Evolutionary conservation across 37 sponge, comb jelly and placozoan genomes (phyloP), one percentile per base, ranked within the genome.

Genomic region (Petrosia ficiformis): DNA sequence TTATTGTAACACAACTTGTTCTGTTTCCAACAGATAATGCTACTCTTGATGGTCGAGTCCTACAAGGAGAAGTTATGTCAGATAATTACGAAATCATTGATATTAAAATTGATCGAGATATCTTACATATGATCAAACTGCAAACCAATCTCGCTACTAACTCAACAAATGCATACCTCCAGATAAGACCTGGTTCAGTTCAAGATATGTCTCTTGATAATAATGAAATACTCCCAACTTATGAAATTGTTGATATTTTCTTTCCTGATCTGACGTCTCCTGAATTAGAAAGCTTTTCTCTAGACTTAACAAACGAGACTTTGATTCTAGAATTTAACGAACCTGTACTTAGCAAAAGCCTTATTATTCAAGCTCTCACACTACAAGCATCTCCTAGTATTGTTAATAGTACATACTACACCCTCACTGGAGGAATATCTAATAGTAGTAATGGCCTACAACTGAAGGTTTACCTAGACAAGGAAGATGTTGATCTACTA

Each of bases 311-410:
- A 19, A 59, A 75, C 58, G 89, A 77, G 0, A 68, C 77, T 0
- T 72, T 88, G 11, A 82, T 71, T 16, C 72, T 88, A 19, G 67
- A 70, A 2, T 95, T 95, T 63, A 58, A 86, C 81, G 92, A 95
- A 57, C 96, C 96, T 11, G 93, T 95, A 2, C 59, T 70, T 21
- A 61, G 70, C 5, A 57, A 64, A 29, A 71, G 86, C n/a, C 70
- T 92, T 6, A 42, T 77, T 31, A 43, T 70, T 30, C 40, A 70
- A 48, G 81, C 89, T 22, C 67, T 95, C 3, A 86, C 87, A 24
- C 73, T 95, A 39, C 96, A 95, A 68, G 85, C 89, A 19, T 34
- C 54, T 31, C 67, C 19, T 21, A 77, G 79, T 41, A 4, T 34
- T 3, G 24, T 28, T 3, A 42, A 76, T 34, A 81, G 77, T 42